Evolutionary conservation across 2,113 vertebrate species (phyloP), one percentile per base, ranked within the genome.

Genomic region (Sinocyclocheilus anophthalmus): DNA sequence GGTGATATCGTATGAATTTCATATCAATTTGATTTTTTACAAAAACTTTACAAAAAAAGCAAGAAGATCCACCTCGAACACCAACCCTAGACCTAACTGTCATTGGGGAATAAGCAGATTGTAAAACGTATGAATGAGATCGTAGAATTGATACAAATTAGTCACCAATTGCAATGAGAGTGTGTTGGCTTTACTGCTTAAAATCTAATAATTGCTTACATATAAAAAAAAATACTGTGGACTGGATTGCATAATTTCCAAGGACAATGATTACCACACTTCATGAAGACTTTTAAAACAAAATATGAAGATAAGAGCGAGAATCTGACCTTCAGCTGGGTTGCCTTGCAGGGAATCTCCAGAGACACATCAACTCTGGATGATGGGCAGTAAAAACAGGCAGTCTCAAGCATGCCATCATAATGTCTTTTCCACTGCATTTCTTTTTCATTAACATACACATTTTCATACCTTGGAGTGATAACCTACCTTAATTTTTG

Each of bases 351-450:
- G 37, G 39, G 20, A 8, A 81, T 65, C 22, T 81, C 55, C 59
- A 81, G 78, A 78, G 26, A 45, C 59, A 26, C n/a, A 81, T 48
- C 1, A 48, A 81, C 39, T 48, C 72, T 76, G 37, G 24, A 48
- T 81, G 8, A 65, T 2, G 37, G 78, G 59, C 59, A 81, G 45
- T 81, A 81, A 45, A 45, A 63, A 45, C 59, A 81, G 39, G 13
- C 14, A 11, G 37, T 65, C 5, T 37, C 16, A 33, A 69, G 63
- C 45, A 50, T 22, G 61, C 24, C 63, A 69, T 20, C 65, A 3
- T 30, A 82, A 82, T 50, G 26, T 69, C 45, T 82, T 30, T 81
- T 37, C 48, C 61, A 61, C 77, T 16, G 55, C 55, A 67, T 81
- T 81, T 67, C 24, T 26, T 53, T 76, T 76, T 26, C 45, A 76